Percentiles rank a stretch among this genome's conserved stretches.
Evolutionary conservation across 2,888 invertebrate genomes (phyloP).

Genomic region (Mythimna loreyi): DNA sequence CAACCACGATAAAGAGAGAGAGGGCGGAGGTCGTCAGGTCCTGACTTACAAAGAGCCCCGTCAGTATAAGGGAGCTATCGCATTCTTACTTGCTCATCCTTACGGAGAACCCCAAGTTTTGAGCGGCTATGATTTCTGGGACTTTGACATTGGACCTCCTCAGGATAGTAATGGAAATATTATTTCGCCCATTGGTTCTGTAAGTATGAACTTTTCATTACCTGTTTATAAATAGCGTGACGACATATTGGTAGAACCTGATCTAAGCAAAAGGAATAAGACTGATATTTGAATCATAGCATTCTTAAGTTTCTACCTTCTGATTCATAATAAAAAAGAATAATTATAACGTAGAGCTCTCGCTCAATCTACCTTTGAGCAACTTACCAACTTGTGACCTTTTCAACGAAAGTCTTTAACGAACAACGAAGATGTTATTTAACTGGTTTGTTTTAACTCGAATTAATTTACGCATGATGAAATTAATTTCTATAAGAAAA

Average conservation of each 20-base stretch:
- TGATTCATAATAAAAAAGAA: background rate
- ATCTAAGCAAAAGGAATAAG: no score
- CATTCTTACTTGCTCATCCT: slow-evolving; percentile 96
- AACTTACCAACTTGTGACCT: background rate
- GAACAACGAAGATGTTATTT: no score
- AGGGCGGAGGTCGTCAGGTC: slow-evolving; percentile 89
- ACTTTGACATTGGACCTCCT: slow-evolving; percentile 93
- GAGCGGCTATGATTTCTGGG: slow-evolving; percentile 95
- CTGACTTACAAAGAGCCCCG: slow-evolving; percentile 92
- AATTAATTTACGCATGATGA: no score
- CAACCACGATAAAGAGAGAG: slow-evolving; percentile 96
- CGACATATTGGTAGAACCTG: no score
- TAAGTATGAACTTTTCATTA: slow-evolving; percentile 66
- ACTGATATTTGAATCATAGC: no score
- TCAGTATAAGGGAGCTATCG: slow-evolving; percentile 94
- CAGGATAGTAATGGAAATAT: slow-evolving; percentile 91
- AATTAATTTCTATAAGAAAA: no score
- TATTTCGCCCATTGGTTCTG: slow-evolving; percentile 92
- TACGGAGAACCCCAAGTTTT: slow-evolving; percentile 95
- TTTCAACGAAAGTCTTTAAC: background rate
- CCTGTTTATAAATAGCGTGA: no score
- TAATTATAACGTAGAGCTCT: background rate
- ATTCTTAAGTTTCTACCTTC: no score
- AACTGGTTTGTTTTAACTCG: no score
- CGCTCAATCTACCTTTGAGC: background rate